Evolutionary conservation across 2,888 invertebrate species (phyloP), one percentile per base, ranked within the genome.

Genomic region (Sthenelais limicola): DNA sequence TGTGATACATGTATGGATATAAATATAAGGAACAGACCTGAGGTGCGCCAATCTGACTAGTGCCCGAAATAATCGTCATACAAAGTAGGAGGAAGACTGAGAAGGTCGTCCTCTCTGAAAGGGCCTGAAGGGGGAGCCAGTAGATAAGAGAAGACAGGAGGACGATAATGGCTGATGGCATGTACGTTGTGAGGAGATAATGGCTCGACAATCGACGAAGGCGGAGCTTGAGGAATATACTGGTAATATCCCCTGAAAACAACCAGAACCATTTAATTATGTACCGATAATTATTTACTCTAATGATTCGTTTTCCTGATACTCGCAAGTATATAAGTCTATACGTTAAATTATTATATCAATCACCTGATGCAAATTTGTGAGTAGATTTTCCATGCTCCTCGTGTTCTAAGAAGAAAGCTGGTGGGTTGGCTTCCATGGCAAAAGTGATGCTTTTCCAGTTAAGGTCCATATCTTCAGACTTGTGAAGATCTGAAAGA

Each of bases 61-160:
- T 12, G 7, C 33, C 48, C 33, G 38, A 1, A 1, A 68, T n/a
- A 3, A 51, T 28, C 7, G 35, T 49, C 51, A 47, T 43, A 30
- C 33, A 5, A 5, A 68, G 33, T 24, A 52, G 33, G 52, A 68
- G 68, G 52, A 68, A 68, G 33, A 24, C 52, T 7, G 47, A 33
- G 49, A 71, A 62, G 38, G 48, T 32, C 32, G 62, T 48, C 18
- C 58, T 24, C 58, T 71, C 58, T 30, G 62, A 35, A 5, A 71
- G 47, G 1, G 71, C 71, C 54, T 24, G 21, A 47, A 49, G 48
- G 24, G 71, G 71, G 43, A 71, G 47, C 71, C 71, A 71, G 58
- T 56, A 71, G 58, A 71, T 32, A 24, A 71, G 48, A 32, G 58
- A 71, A 24, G 48, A 47, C n/a, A 71, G 71, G 21, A 56, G 47